phyloP scores from a whole-genome alignment of 1,140 invertebrate genomes.

The Heliconius eleuchia region DNA sequence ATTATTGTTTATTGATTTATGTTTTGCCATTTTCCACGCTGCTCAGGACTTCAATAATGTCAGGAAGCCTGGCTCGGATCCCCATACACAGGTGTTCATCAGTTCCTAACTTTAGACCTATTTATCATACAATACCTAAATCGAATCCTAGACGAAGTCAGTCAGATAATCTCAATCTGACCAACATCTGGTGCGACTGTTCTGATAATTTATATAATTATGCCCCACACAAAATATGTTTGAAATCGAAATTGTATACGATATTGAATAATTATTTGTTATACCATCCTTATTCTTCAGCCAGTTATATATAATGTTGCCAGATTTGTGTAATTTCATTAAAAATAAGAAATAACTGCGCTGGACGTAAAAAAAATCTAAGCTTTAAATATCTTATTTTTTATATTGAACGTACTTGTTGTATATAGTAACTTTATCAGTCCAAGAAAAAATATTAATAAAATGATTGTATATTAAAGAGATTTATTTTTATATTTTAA shows the following conservation, averaged over 20 bases:
- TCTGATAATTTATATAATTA: conserved; percentile 62
- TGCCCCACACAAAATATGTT: conserved; percentile 59
- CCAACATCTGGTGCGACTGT: conserved; percentile 60
- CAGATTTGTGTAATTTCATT: not conserved
- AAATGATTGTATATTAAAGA: not conserved
- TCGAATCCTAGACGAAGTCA: conserved; percentile 31
- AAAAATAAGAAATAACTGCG: not conserved
- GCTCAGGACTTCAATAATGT: conserved; percentile 77
- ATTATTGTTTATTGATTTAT: conserved; percentile 3
- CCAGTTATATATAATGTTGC: conserved; percentile 65
- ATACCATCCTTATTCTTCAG: conserved; percentile 67
- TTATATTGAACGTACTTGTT: too few species aligned
- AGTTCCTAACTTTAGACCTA: conserved; percentile 43
- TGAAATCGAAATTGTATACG: conserved; percentile 60
- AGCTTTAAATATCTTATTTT: conserved; percentile 8
- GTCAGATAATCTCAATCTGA: conserved; percentile 44
- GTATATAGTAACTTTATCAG: too few species aligned
- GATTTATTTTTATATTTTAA: not conserved
- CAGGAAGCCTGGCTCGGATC: conserved; percentile 75
- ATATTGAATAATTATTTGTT: conserved; percentile 65
- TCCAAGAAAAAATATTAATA: too few species aligned
- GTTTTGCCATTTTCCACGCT: conserved; percentile 53
- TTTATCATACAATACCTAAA: conserved; percentile 2
- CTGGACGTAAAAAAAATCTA: not conserved
- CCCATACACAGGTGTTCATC: conserved; percentile 79